Evolutionary conservation across 2,888 invertebrate genomes (phyloP), one percentile per base, ranked within the genome.

Genomic region (Neoaliturus tenellus): DNA sequence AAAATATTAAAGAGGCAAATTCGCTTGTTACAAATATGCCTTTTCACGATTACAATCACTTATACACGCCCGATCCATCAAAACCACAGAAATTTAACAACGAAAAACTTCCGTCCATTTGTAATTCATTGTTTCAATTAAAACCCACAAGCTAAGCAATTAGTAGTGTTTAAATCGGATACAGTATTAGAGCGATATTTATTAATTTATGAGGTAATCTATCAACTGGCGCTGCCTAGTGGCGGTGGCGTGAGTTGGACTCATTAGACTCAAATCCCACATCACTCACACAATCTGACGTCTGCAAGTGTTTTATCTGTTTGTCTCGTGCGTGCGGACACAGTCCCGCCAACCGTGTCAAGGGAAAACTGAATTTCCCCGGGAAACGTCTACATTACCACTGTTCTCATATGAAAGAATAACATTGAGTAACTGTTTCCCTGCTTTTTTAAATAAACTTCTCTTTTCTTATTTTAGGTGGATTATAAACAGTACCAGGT

Each of bases 271-370:
- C n/a, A 20, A 69, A 20, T 35, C 39, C 62, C 62, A 62, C 75
- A 75, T 75, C 75, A 75, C 44, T 75, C 75, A 75, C 31, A 41
- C 75, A 75, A 44, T 41, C 44, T 75, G 75, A 75, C 75, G 31
- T 6, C 23, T n/a, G 23, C 44, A 75, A 75, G 41, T 75, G 75
- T 75, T 41, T 44, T 75, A 75, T 75, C 75, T 75, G 44, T 75
- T 44, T 20, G 44, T 23, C 28, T 33, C 55, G 62, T 62, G 62
- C 31, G 28, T 62, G 31, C 28, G 31, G 55, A 1, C 23, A 44
- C 44, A 6, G 51, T 4, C 51, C 23, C 23, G 28, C 12, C 62
- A 62, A 62, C 20, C 12, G 62, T 62, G 62, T 62, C 62, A 62
- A 62, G 62, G 62, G 62, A 31, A 62, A 62, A 62, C 62, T 62